Evolutionary conservation across 2,888 invertebrate genomes (phyloP).

Genomic region (Apoda limacodes): DNA sequence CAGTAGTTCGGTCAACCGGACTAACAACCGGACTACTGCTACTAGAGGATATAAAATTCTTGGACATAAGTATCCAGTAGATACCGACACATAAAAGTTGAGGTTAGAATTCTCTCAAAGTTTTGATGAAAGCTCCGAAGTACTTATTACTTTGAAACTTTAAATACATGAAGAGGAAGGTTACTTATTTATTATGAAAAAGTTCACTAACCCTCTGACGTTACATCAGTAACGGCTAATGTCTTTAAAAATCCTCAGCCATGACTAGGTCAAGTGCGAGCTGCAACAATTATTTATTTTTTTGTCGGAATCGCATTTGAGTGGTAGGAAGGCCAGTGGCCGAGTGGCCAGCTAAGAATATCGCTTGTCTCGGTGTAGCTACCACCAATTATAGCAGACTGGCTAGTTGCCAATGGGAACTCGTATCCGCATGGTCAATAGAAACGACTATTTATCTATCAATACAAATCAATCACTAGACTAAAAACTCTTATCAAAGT

Average conservation of each 20-base stretch:
- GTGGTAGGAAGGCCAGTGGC: conserved; percentile 57
- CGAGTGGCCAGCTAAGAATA: conserved; percentile 75
- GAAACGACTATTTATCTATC: conserved; percentile 51
- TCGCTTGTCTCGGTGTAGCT: conserved; percentile 69
- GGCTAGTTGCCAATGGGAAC: conserved; percentile 76
- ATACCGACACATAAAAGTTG: too few species aligned
- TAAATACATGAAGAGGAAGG: conserved; percentile 28
- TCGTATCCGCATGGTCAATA: conserved; percentile 40
- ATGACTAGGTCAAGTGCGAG: conserved; percentile 65
- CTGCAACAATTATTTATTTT: conserved; percentile 37
- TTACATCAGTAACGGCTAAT: conserved; percentile 22
- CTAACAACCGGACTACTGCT: too few species aligned
- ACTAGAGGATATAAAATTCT: too few species aligned
- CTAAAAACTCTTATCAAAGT: too few species aligned
- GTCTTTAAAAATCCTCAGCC: conserved; percentile 26
- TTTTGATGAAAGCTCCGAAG: too few species aligned
- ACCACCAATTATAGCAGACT: conserved; percentile 92
- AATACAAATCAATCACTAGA: conserved; percentile 50
- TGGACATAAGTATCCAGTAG: too few species aligned
- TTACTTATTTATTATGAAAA: conserved; percentile 24
- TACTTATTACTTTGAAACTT: too few species aligned
- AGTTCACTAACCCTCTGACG: too few species aligned
- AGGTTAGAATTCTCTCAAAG: too few species aligned
- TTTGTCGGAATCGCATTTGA: conserved; percentile 36
- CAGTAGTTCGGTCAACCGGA: too few species aligned